Base-by-base conservation (phyloP, 2,113 vertebrate species). In the Lepisosteus oculatus region DNA sequence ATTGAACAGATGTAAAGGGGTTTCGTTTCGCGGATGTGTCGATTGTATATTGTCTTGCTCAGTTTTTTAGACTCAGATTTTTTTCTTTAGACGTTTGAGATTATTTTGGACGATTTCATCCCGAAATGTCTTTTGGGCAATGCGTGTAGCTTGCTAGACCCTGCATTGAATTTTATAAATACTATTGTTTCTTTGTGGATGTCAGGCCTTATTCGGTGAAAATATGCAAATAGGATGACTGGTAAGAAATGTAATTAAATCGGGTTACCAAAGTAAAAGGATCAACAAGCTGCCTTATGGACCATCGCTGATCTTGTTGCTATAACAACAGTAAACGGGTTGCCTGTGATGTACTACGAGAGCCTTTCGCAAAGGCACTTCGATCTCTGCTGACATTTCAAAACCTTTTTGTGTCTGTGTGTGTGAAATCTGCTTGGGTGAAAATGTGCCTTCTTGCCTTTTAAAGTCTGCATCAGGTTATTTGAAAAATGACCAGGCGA, bases 171-270 rank as follows among this genome's bases (percentile, higher is more conserved):
- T 66, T 74, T 41, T 43, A 13, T n/a, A 74, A 76, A 69, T 71
- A 55, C 68, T 55, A 43, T 68, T 73, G 56, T 63, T 69, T 68
- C 57, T 65, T 59, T 59, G n/a, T 68, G 63, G 67, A n/a, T 59
- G 54, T 43, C 74, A 73, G 74, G 72, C 78, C 76, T 70, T 80
- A 74, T 81, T 81, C 65, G 72, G 43, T 63, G 67, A 78, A 67
- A 78, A 85, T 69, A 85, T 87, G 79, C 84, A 85, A 83, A 85
- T 83, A 64, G 63, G 64, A 67, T 73, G 15, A 67, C 65, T 69
- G 61, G 41, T 66, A 71, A 78, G 63, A 92, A 87, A 72, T 74
- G 72, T 77, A 76, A 86, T 80, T 82, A 89, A 88, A 88, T 79
- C 44, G 77, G 84, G 79, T 85, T 85, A 80, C 76, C 67, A 76